Base-by-base conservation (phyloP, 1,140 invertebrate species). In the Thaumetopoea pityocampa region DNA sequence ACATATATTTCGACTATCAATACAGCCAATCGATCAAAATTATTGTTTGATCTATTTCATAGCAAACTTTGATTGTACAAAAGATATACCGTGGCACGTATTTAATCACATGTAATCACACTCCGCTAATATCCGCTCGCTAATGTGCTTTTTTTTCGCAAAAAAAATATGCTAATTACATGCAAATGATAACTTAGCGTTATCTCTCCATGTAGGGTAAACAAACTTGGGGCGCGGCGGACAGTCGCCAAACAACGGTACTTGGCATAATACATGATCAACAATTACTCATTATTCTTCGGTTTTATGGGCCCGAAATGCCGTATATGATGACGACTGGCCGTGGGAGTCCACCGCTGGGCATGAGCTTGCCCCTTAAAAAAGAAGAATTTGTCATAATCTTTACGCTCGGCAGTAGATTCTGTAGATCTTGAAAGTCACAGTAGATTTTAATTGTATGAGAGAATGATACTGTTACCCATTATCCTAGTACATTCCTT, bases 121-220 rank as follows among this genome's bases (percentile, higher is more conserved):
- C 23, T 9, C 11, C 17, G 12, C 4, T 18, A 15, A 26, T 6
- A 33, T 43, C 30, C 24, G 16, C 17, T 23, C 22, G 34, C 32
- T 19, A 34, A 34, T 34, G 18, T 14, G 19, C 19, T 14, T 19
- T n/a, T 27, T 42, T 8, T 12, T 30, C 18, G 44, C 50, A 59
- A 24, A 63, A 63, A 63, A 59, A 63, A 59, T 43, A 63, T 63
- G 54, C 28, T 35, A 63, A 63, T 58, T 12, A 12, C 36, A 54
- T 29, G 45, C 47, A 58, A 58, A 58, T 49, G 48, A 45, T 56
- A 33, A 27, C 32, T 47, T 47, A 45, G 28, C 52, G 45, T 52
- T 54, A 40, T 53, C 45, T 42, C 2, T 35, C 35, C 42, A 26
- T 44, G 45, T 44, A 52, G 50, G 45, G 57, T 53, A 59, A 57